Evolutionary conservation across 2,797 vertebrate species (phyloP).

Genomic region (Triplophysa bombifrons): DNA sequence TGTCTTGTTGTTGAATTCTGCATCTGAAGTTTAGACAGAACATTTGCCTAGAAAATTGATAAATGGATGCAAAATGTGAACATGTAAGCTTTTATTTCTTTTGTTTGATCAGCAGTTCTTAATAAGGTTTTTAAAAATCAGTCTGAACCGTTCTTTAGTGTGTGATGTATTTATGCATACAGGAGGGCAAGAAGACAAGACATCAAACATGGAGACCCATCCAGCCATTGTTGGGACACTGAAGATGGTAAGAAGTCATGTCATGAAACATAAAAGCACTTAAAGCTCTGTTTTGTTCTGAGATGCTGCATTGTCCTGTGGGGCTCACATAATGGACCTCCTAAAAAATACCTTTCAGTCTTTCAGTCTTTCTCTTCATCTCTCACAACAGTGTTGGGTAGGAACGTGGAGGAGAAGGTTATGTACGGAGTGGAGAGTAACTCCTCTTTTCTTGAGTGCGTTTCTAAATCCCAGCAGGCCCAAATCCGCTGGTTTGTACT

Average conservation of each 20-base stretch:
- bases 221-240: slow-evolving; percentile 93
- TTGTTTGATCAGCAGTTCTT: too few species aligned
- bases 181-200: slow-evolving; percentile 97
- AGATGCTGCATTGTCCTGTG: slow-evolving; percentile 43
- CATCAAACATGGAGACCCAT: slow-evolving; percentile 94
- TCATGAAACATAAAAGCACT: slow-evolving; percentile 42
- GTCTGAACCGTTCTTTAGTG: background rate
- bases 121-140: too few species aligned
- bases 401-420: slow-evolving; percentile 88
- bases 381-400: slow-evolving; percentile 79
- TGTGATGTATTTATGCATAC: slow-evolving; percentile 43
- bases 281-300: slow-evolving; percentile 46
- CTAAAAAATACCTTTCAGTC: slow-evolving; percentile 24
- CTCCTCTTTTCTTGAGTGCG: slow-evolving; percentile 96
- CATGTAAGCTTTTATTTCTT: too few species aligned
- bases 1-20: too few species aligned
- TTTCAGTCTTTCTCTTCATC: slow-evolving; percentile 33
- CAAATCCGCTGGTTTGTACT: slow-evolving; percentile 77
- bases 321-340: slow-evolving; percentile 47
- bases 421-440: slow-evolving; percentile 96
- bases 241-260: slow-evolving; percentile 85
- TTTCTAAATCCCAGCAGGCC: slow-evolving; percentile 96
- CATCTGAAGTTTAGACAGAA: too few species aligned
- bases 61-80: too few species aligned
- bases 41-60: too few species aligned